These are phyloP conservation scores for Arizona elegans DNA, from an alignment of 2,113 vertebrate species.

Conservation along the genomic window DNA sequence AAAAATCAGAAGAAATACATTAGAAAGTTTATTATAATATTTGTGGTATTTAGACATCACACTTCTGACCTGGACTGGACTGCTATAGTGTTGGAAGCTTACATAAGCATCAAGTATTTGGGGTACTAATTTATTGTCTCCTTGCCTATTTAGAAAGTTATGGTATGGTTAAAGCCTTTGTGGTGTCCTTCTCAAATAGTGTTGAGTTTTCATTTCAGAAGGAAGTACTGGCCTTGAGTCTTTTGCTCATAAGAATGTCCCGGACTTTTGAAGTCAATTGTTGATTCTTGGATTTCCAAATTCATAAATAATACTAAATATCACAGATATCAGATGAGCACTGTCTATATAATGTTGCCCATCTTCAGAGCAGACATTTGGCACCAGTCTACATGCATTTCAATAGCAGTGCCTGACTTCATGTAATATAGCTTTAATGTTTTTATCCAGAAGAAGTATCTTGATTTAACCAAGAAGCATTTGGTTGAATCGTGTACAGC, in stretches of 20 bases:
- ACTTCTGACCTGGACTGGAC: neutral
- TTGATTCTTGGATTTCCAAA: neutral
- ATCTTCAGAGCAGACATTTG: neutral
- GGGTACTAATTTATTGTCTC: neutral
- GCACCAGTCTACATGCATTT: neutral
- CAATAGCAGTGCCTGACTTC: neutral
- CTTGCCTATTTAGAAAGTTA: neutral
- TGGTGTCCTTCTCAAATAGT: neutral
- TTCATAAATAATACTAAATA: neutral
- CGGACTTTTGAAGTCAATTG: neutral
- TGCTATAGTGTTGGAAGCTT: neutral
- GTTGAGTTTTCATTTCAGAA: neutral
- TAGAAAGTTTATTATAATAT: neutral
- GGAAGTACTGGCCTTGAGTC: neutral
- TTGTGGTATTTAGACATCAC: neutral
- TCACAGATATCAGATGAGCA: neutral
- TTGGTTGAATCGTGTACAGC: neutral
- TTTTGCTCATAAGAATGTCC: neutral
- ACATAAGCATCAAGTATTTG: no score
- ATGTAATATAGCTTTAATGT: neutral
- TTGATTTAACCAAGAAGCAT: neutral
- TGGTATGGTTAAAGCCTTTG: no score
- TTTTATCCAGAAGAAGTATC: neutral
- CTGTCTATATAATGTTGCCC: neutral
- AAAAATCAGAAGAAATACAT: slow-evolving; percentile 1